Base-by-base conservation (phyloP, 2,797 vertebrate species). In the Chiroxiphia lanceolata region DNA sequence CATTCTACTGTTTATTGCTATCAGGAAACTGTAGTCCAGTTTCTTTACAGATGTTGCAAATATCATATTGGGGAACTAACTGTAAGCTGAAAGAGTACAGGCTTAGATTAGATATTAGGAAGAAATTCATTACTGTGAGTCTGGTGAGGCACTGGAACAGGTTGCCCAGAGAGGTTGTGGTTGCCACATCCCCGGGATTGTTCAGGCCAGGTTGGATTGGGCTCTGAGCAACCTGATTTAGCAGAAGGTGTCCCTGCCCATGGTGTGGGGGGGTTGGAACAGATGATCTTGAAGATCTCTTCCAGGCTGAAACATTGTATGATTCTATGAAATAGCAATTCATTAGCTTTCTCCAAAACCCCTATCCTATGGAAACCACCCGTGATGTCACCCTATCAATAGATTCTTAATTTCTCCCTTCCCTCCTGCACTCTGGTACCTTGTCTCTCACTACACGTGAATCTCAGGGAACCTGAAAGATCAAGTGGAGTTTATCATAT, bases 191-290 rank as follows among this genome's bases (percentile, higher is more conserved):
- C 25, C 65, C 34, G 25, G n/a, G 1, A 40, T 2, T 22, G 12
- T 26, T 26, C 59, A 59, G n/a, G 25, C 18, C 23, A 34, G 21
- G 5, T 4, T 71, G 51, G 40, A 65, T 13, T 5, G 5, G 15
- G 18, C n/a, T 71, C 15, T 38, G 44, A 59, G 6, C 17, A 65
- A 3, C 2, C 7, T 65, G n/a, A 17, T 1, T 0, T 11, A 10
- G 45, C 27, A 7, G 29, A 72, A 72, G 17, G 1, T 47, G 31
- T 12, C 11, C 34, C 31, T 42, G 59, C 0, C 4, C 2, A 2
- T 36, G 60, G 7, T 15, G 67, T n/a, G 15, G 9, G 22, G 15
- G 5, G 3, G 0, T 72, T 79, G 34, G 31, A 72, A 72, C 31
- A 9, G 6, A 36, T 33, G 18, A 48, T 15, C 22, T 23, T 48